phyloP scores from a whole-genome alignment of 2,113 vertebrate species.

The sheep (Ovis aries) region DNA sequence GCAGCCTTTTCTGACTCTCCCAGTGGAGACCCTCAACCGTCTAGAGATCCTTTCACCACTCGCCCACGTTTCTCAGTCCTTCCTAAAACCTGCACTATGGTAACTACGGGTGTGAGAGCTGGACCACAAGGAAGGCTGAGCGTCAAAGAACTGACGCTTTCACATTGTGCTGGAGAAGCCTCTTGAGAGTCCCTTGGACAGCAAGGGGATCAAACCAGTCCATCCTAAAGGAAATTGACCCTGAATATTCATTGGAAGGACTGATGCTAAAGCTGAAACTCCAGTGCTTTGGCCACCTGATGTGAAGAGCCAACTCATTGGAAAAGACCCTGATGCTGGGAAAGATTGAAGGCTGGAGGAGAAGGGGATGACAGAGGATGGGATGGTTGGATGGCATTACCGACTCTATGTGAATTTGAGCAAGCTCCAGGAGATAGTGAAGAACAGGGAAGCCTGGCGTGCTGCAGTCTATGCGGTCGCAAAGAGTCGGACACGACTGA shows the following conservation, averaged over 20 bases:
- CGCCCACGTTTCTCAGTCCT: rapidly evolving
- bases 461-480: neutral
- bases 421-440: neutral
- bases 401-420: neutral
- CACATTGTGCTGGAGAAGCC: neutral
- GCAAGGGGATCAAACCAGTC: neutral
- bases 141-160: neutral
- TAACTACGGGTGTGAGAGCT: rapidly evolving
- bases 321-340: neutral
- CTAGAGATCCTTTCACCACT: rapidly evolving
- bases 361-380: rapidly evolving
- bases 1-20: neutral
- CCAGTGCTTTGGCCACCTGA: neutral
- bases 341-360: neutral
- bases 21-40: rapidly evolving
- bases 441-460: neutral
- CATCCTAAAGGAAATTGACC: neutral
- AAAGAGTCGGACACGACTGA: neutral
- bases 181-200: neutral
- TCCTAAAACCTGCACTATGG: rapidly evolving
- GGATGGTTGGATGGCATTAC: neutral
- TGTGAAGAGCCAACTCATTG: neutral
- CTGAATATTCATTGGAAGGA: neutral
- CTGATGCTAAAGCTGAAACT: neutral
- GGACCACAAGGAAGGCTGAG: neutral